These are phyloP conservation scores for Aphaenogaster ashmeadi DNA, from an alignment of 1,140 invertebrate genomes.

Conservation along the genomic window DNA sequence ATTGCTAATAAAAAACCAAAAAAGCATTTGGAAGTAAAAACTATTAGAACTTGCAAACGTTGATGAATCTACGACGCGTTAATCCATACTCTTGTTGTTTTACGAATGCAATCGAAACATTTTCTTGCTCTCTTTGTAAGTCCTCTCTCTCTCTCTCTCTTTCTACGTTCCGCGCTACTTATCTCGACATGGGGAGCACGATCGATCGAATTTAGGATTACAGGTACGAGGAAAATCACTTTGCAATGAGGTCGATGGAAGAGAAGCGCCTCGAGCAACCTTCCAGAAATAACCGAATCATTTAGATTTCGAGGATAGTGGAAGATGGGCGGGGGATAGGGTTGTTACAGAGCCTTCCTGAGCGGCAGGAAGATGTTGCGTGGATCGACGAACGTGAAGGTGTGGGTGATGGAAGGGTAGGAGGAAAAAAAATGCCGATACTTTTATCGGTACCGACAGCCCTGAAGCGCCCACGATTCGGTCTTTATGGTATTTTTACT, in stretches of 20 bases:
- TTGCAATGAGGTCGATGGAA: constrained; percentile 70
- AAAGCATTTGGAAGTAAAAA: not conserved
- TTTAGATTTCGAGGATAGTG: constrained; percentile 74
- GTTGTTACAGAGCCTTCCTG: constrained; percentile 58
- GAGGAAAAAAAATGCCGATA: constrained; percentile 64
- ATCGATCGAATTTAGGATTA: constrained; percentile 78
- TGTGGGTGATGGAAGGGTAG: constrained; percentile 30
- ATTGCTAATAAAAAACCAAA: not conserved
- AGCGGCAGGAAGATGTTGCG: constrained; percentile 57
- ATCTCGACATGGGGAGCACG: constrained; percentile 50
- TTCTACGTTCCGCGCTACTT: constrained; percentile 28
- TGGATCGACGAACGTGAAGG: constrained; percentile 56
- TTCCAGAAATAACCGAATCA: constrained; percentile 79
- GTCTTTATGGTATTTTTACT: constrained; percentile 66
- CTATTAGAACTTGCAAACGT: constrained; percentile 15
- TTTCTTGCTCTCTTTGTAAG: constrained; percentile 42
- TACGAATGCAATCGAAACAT: constrained; percentile 21
- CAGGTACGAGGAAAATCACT: constrained; percentile 78
- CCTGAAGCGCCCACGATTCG: constrained; percentile 60
- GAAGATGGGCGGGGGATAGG: constrained; percentile 43
- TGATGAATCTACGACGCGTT: not conserved
- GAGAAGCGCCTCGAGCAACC: constrained; percentile 75
- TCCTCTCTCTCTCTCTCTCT: not conserved
- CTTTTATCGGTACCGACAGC: constrained; percentile 73
- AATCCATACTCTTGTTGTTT: constrained; percentile 48